Evolutionary conservation across 2,797 vertebrate species (phyloP), one percentile per base, ranked within the genome.

Genomic region (Dendrocincla fuliginosa): DNA sequence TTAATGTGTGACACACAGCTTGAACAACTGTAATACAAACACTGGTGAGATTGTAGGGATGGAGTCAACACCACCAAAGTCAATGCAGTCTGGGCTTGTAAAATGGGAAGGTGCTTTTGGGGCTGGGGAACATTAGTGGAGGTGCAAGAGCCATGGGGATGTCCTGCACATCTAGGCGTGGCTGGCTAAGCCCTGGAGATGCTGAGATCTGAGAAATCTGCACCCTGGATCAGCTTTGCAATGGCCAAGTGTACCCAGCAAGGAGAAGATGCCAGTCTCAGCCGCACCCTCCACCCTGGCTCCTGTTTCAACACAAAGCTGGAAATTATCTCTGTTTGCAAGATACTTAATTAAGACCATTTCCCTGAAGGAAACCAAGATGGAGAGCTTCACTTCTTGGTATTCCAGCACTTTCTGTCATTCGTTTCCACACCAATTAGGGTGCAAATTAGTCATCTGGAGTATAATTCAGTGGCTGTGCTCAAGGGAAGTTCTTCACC

Each of bases 301-400:
- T 96, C 77, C 85, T 60, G 22, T 74, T 82, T 73, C 76, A 68
- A 89, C 77, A 90, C 3, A 0, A 69, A 91, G 89, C 83, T 95
- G 77, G 70, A 89, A 91, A 96, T 96, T 70, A 61, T 93, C 85
- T 91, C 84, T 96, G 69, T 89, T 88, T 95, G 74, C 91, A 94
- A 96, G 70, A 64, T 80, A 95, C 95, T 97, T 97, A 95, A 97
- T 97, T 97, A 97, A 96, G 91, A 94, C 74, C 52, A 91, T 96
- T 95, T 96, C 95, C 95, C 96, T 90, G 93, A 94, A 96, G 95
- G 85, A 96, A 94, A 83, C 80, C 87, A 95, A 95, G 80, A 93
- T 96, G 95, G 95, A 95, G 89, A 95, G 87, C 91, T 95, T 91
- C 77, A 87, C n/a, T 96, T 96, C 75, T 89, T 5, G 0, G 67